These are phyloP conservation scores for Pediacus dermestoides DNA, from an alignment of 2,888 invertebrate species.

Conservation along the genomic window DNA sequence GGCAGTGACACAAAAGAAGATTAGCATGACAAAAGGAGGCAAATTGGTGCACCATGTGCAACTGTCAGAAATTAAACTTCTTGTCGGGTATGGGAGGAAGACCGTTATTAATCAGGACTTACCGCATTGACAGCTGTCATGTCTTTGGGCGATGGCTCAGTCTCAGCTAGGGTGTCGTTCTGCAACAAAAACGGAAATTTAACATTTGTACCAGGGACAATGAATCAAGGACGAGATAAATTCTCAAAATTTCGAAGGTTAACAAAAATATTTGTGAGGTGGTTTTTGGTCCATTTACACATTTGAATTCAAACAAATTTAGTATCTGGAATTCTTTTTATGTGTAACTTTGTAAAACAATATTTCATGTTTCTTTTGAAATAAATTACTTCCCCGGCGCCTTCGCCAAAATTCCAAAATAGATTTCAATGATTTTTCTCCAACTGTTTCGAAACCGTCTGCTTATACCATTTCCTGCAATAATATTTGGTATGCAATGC, in stretches of 20 bases:
- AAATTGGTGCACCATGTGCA: slow-evolving; percentile 17
- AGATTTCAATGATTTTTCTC: too few relatives aligned
- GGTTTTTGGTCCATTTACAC: too few relatives aligned
- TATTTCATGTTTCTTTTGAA: too few relatives aligned
- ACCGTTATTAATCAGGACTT: slow-evolving; percentile 43
- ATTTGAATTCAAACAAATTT: too few relatives aligned
- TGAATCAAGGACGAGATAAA: neutral
- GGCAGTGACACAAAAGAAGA: too few relatives aligned
- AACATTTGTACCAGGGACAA: slow-evolving; percentile 8
- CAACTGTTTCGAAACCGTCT: neutral
- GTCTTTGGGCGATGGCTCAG: slow-evolving; percentile 50
- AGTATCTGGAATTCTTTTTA: too few relatives aligned
- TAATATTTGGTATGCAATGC: slow-evolving; percentile 1
- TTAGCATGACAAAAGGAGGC: slow-evolving; percentile 4
- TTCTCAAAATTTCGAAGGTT: slow-evolving; percentile 3
- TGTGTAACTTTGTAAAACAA: too few relatives aligned
- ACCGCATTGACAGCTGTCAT: slow-evolving; percentile 68
- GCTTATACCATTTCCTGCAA: neutral
- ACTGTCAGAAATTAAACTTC: slow-evolving; percentile 12
- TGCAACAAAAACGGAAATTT: slow-evolving; percentile 35
- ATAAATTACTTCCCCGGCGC: too few relatives aligned
- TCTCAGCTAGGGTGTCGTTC: slow-evolving; percentile 49
- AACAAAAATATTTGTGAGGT: too few relatives aligned
- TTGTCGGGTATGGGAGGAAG: neutral
- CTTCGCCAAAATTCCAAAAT: too few relatives aligned